A percentile compares a stretch with the other conserved stretches of the same genome.
These are phyloP conservation scores for Hippocampus kuda DNA, from an alignment of 2,797 vertebrate genomes.

Conservation along the genomic window DNA sequence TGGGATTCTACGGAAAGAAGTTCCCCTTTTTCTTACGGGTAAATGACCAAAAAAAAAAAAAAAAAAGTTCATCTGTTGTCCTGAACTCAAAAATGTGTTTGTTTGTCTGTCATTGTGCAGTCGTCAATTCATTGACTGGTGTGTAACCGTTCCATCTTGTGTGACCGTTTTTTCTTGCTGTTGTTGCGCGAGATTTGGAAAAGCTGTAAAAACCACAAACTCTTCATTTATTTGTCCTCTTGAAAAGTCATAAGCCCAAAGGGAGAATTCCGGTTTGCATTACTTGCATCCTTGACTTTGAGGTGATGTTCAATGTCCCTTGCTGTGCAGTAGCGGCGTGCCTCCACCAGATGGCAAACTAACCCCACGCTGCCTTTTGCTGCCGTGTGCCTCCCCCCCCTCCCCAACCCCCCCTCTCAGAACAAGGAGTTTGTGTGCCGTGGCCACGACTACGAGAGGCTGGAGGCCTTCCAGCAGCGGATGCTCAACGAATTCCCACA, in stretches of 20 bases:
- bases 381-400: not conserved
- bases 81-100: no score
- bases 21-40: constrained; percentile 98
- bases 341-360: constrained; percentile 67
- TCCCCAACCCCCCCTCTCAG: constrained; percentile 47
- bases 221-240: constrained; percentile 4
- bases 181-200: not conserved
- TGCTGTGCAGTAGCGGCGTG: constrained; percentile 12
- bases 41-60: constrained; percentile 34
- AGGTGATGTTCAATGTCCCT: constrained; percentile 52
- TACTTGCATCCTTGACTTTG: constrained; percentile 36
- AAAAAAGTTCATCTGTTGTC: no score
- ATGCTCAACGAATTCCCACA: constrained; percentile 95
- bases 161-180: no score
- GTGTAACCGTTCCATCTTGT: no score
- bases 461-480: constrained; percentile 94
- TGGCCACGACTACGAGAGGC: constrained; percentile 90
- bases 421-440: constrained; percentile 97
- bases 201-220: not conserved
- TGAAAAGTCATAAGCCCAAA: constrained; percentile 6
- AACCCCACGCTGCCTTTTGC: constrained; percentile 22
- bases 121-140: no score
- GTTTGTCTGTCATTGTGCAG: no score
- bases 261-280: constrained; percentile 38
- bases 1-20: constrained; percentile 98